Evolutionary conservation across 2,113 vertebrate genomes (phyloP).

Genomic region (Genyomyrus donnyi): DNA sequence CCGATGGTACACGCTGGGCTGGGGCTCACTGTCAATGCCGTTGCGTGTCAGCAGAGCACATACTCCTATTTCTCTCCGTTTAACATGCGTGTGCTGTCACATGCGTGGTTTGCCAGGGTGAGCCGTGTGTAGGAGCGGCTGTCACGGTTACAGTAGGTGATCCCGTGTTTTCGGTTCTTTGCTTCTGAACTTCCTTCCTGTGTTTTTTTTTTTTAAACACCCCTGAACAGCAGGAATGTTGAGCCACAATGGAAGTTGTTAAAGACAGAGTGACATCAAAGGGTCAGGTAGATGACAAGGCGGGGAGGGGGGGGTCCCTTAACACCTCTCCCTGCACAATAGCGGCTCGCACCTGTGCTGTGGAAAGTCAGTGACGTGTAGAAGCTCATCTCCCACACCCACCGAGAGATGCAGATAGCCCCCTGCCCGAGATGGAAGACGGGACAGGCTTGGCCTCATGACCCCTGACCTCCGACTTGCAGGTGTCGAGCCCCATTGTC

Average conservation of each 20-base stretch:
- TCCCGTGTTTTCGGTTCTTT: not conserved
- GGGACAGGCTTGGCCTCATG: conserved; percentile 50
- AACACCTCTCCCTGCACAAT: conserved; percentile 61
- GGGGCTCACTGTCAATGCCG: not conserved
- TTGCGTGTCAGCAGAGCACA: not conserved
- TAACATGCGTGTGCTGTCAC: not conserved
- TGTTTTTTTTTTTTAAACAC: conserved; percentile 30
- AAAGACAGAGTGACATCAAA: conserved; percentile 63
- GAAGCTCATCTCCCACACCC: conserved; percentile 51
- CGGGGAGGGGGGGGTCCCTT: conserved; percentile 46
- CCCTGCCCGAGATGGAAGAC: conserved; percentile 50
- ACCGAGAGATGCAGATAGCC: conserved; percentile 40
- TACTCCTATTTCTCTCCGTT: not conserved
- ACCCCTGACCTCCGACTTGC: conserved; percentile 74
- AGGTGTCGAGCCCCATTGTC: conserved; percentile 83
- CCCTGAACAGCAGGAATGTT: conserved; percentile 47
- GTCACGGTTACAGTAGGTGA: not conserved
- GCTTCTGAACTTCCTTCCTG: conserved; percentile 18
- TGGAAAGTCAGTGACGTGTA: conserved; percentile 54
- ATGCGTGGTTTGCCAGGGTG: not conserved
- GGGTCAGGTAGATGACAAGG: conserved; percentile 55
- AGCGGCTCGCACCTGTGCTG: conserved; percentile 69
- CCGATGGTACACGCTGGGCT: not conserved
- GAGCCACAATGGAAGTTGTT: conserved; percentile 48
- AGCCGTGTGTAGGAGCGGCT: not conserved